Evolutionary conservation across 2,888 invertebrate genomes (phyloP).

Genomic region (Drosophila picticornis): DNA sequence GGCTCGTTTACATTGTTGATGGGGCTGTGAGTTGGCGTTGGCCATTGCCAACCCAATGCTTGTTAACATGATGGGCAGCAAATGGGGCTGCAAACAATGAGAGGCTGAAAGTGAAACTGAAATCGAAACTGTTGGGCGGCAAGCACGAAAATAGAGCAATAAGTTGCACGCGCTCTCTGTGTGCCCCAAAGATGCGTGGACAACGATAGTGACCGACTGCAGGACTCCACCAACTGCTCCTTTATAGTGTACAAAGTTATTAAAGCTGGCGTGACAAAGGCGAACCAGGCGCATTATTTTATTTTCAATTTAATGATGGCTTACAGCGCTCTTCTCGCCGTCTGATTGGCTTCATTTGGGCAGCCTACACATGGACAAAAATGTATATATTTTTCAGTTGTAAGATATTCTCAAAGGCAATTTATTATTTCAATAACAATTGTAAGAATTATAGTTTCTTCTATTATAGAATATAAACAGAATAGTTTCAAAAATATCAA

Average conservation of each 20-base stretch:
- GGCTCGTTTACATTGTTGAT: slow-evolving; percentile 73
- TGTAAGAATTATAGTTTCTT: background rate
- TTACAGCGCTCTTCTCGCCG: slow-evolving; percentile 49
- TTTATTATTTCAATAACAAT: background rate
- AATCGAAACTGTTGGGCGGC: slow-evolving; percentile 67
- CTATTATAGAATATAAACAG: background rate
- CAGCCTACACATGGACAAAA: slow-evolving; percentile 4
- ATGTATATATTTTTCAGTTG: background rate
- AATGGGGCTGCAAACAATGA: slow-evolving; percentile 60
- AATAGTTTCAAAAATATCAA: too few species aligned
- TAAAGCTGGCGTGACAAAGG: slow-evolving; percentile 72
- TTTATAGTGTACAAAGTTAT: slow-evolving; percentile 67
- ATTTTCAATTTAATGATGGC: slow-evolving; percentile 80
- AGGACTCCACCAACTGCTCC: slow-evolving; percentile 9
- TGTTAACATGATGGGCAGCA: slow-evolving; percentile 79
- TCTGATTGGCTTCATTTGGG: slow-evolving; percentile 70
- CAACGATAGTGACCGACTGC: slow-evolving; percentile 58
- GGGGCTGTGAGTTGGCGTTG: slow-evolving; percentile 52
- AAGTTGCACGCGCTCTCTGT: slow-evolving; percentile 60
- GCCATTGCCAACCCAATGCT: slow-evolving; percentile 36
- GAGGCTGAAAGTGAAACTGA: slow-evolving; percentile 78
- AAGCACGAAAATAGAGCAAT: slow-evolving; percentile 73
- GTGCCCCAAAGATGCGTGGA: slow-evolving; percentile 60
- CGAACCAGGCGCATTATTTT: slow-evolving; percentile 71
- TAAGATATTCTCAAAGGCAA: background rate